These are phyloP conservation scores for Ameiurus melas DNA, from an alignment of 2,113 vertebrate species.

Conservation along the genomic window DNA sequence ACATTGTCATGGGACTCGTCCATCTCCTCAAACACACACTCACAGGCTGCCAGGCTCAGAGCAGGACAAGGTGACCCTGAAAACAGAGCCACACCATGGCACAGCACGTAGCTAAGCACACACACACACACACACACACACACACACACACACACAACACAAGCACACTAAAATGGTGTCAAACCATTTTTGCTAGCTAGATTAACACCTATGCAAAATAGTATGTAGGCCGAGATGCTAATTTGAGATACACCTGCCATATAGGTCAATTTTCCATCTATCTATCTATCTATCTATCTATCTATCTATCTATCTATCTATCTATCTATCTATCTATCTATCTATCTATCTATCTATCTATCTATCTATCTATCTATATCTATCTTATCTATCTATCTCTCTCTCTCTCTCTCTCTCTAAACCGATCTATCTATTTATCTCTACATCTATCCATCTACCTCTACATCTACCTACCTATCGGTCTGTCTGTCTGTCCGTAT, in stretches of 20 bases:
- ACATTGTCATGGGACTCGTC: slow-evolving; percentile 48
- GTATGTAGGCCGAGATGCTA: background rate
- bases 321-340: too few species aligned
- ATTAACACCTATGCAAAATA: background rate
- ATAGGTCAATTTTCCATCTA: background rate
- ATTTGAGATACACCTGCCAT: background rate
- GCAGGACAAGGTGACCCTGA: slow-evolving; percentile 47
- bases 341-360: too few species aligned
- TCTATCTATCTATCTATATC: too few species aligned
- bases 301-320: too few species aligned
- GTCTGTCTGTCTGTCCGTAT: too few species aligned
- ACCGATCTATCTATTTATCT: too few species aligned
- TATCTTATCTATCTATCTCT: too few species aligned
- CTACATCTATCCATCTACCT: too few species aligned
- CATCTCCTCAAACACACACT: slow-evolving; percentile 34
- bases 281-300: too few species aligned
- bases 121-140: background rate
- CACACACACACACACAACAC: background rate
- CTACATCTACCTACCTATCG: too few species aligned
- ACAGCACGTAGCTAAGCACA: background rate
- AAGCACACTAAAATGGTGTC: background rate
- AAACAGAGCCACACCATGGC: background rate
- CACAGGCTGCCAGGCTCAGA: slow-evolving; percentile 32
- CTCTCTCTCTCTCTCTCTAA: too few species aligned
- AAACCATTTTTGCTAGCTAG: background rate